Conservation (phyloP, 2,113 vertebrate species). For the Ophiodon elongatus region DNA sequence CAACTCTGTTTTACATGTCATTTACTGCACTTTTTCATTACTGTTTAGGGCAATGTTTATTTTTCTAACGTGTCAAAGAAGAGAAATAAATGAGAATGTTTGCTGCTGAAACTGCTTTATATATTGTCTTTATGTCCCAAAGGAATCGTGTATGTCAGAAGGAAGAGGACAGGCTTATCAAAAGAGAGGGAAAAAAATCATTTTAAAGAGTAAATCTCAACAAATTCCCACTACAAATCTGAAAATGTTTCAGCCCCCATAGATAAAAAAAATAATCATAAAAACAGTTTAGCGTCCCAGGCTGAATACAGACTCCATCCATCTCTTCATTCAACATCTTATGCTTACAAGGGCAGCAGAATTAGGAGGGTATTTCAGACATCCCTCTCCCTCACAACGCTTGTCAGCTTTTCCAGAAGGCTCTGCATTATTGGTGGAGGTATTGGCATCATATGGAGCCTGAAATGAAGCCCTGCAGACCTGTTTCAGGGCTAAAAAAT, state of each 20-base stretch:
- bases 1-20: conserved; percentile 34
- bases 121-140: conserved; percentile 34
- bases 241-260: not conserved
- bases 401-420: too few species aligned
- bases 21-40: conserved; percentile 38
- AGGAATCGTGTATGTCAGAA: conserved; percentile 16
- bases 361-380: too few species aligned
- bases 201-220: not conserved
- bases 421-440: not conserved
- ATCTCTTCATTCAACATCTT: too few species aligned
- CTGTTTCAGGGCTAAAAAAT: not conserved
- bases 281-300: not conserved
- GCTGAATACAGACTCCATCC: too few species aligned
- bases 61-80: conserved; percentile 63
- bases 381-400: too few species aligned
- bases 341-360: too few species aligned
- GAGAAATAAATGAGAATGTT: conserved; percentile 75
- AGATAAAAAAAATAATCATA: not conserved
- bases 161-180: not conserved
- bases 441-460: not conserved
- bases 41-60: conserved; percentile 50
- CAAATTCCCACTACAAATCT: not conserved
- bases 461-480: not conserved
- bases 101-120: conserved; percentile 49
- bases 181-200: not conserved